Conservation (phyloP, 2,113 vertebrate species). For the Azemiops feae region DNA sequence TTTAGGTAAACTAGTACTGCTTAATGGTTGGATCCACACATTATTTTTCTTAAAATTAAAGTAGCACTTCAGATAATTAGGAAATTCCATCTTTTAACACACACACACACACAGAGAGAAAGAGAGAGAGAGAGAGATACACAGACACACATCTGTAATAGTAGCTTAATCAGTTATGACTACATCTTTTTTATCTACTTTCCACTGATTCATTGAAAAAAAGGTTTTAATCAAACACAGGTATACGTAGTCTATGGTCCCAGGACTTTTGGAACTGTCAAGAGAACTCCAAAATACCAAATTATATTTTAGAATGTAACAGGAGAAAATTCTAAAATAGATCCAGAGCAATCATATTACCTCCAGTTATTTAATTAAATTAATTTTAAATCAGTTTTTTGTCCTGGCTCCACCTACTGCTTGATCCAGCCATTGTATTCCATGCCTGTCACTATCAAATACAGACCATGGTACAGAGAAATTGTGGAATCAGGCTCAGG, state of each 20-base stretch:
- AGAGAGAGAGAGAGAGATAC: rapidly evolving
- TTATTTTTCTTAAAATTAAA: neutral
- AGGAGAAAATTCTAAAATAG: neutral
- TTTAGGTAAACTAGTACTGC: neutral
- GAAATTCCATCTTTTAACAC: neutral
- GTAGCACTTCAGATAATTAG: neutral
- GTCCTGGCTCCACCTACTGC: neutral
- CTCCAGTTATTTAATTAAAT: neutral
- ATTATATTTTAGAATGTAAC: neutral
- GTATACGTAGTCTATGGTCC: neutral
- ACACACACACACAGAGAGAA: too few species aligned
- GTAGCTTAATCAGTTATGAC: neutral
- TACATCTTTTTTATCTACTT: neutral
- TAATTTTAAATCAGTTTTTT: neutral
- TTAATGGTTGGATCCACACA: neutral
- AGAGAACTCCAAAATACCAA: neutral
- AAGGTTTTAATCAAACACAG: neutral
- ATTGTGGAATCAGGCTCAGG: neutral
- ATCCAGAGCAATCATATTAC: neutral
- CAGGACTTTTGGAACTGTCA: neutral
- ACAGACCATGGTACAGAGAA: neutral
- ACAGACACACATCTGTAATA: neutral
- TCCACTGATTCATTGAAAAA: neutral
- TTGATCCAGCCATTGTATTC: neutral
- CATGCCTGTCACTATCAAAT: neutral